These are phyloP conservation scores for Willowsia nigromaculata DNA, from an alignment of 2,888 invertebrate genomes.

Conservation along the genomic window DNA sequence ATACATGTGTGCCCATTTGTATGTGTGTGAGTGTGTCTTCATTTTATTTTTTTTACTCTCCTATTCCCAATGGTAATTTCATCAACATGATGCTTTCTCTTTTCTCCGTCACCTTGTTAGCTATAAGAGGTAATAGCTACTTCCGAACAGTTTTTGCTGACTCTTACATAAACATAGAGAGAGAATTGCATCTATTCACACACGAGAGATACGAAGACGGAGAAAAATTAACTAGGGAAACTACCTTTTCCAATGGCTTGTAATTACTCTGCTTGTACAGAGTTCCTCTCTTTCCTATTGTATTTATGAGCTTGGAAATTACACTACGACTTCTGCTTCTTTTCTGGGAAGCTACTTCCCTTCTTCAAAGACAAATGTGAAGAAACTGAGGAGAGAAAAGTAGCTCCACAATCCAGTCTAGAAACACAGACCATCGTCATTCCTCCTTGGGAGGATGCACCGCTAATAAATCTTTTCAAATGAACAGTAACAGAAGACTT, in stretches of 20 bases:
- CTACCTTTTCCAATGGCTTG: not conserved
- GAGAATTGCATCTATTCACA: not conserved
- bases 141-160: not conserved
- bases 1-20: not conserved
- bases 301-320: conserved; percentile 37
- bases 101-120: conserved; percentile 54
- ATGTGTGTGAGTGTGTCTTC: not conserved
- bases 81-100: conserved; percentile 51
- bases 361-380: not conserved
- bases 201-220: not conserved
- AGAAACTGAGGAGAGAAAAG: no score
- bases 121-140: not conserved
- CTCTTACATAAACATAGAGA: not conserved
- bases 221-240: not conserved
- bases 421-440: no score
- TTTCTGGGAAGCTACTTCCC: not conserved
- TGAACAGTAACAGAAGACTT: not conserved
- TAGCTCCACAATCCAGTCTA: no score
- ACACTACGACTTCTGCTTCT: conserved; percentile 2
- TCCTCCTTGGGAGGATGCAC: not conserved
- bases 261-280: conserved; percentile 46
- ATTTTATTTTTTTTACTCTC: not conserved
- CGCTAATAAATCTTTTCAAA: not conserved
- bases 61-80: conserved; percentile 65
- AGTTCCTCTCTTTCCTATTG: not conserved